These are phyloP conservation scores for Pachliopta kotzebuea DNA, from an alignment of 2,888 invertebrate genomes.

Conservation along the genomic window DNA sequence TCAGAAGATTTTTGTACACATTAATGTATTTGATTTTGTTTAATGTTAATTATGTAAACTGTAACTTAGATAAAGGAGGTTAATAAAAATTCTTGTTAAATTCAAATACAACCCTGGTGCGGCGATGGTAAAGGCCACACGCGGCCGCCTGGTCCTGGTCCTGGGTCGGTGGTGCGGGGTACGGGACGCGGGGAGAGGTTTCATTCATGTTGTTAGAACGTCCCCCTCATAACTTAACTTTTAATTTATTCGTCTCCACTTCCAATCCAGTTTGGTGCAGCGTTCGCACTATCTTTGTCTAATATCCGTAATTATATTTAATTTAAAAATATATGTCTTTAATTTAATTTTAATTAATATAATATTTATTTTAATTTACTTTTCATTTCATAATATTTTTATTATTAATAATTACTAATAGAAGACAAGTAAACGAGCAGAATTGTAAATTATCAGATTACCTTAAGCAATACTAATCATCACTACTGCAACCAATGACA, in stretches of 20 bases:
- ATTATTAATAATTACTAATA: no score
- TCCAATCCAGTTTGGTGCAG: constrained; percentile 62
- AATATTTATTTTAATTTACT: no score
- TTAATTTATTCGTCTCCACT: constrained; percentile 74
- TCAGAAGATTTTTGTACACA: no score
- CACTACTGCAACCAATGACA: no score
- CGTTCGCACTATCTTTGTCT: constrained; percentile 52
- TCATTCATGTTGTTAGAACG: constrained; percentile 81
- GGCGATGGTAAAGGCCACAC: constrained; percentile 71
- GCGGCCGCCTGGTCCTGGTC: constrained; percentile 51
- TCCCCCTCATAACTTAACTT: constrained; percentile 78
- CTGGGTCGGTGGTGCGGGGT: constrained; percentile 37
- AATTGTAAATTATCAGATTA: no score
- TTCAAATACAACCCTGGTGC: constrained; percentile 55
- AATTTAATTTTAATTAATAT: background rate
- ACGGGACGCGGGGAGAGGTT: constrained; percentile 53
- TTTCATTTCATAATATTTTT: no score
- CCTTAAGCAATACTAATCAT: no score
- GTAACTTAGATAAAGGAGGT: background rate
- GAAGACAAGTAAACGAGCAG: no score
- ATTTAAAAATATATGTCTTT: constrained; percentile 33
- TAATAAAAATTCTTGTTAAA: background rate
- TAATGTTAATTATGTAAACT: background rate
- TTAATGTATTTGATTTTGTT: background rate
- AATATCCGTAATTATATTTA: constrained; percentile 53